Evolutionary conservation across 2,113 vertebrate species (phyloP).

Genomic region (Bos javanicus): DNA sequence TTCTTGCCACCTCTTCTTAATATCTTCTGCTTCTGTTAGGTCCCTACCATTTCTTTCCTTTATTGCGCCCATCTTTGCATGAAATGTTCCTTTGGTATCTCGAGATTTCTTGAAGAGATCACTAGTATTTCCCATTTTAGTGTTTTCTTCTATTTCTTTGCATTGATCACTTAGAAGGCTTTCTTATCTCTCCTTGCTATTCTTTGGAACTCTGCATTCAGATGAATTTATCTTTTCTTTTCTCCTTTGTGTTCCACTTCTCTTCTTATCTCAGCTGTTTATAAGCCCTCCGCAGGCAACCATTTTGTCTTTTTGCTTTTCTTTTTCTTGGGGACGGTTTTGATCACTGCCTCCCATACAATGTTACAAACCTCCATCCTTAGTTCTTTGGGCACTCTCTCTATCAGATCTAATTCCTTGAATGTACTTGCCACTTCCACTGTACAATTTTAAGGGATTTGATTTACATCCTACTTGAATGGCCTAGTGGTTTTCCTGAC

Average conservation of each 20-base stretch:
- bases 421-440: neutral
- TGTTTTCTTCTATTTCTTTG: neutral
- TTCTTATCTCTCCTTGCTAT: neutral
- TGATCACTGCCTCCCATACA: neutral
- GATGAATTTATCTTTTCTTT: neutral
- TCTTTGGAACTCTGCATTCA: neutral
- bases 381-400: neutral
- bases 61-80: neutral
- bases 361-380: neutral
- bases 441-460: neutral
- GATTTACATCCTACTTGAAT: neutral
- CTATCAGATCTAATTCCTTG: neutral
- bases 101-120: neutral
- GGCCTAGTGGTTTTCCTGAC: neutral
- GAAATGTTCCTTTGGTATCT: neutral
- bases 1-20: neutral
- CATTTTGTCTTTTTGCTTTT: neutral
- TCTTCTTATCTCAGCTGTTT: neutral
- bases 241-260: neutral
- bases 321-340: neutral
- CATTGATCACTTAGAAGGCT: neutral
- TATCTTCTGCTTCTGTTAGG: neutral
- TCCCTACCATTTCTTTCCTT: neutral
- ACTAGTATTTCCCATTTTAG: neutral
- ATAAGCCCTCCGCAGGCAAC: neutral